Evolutionary conservation across 1,140 invertebrate species (phyloP), one percentile per base, ranked within the genome.

Genomic region (Drosophila biarmipes): DNA sequence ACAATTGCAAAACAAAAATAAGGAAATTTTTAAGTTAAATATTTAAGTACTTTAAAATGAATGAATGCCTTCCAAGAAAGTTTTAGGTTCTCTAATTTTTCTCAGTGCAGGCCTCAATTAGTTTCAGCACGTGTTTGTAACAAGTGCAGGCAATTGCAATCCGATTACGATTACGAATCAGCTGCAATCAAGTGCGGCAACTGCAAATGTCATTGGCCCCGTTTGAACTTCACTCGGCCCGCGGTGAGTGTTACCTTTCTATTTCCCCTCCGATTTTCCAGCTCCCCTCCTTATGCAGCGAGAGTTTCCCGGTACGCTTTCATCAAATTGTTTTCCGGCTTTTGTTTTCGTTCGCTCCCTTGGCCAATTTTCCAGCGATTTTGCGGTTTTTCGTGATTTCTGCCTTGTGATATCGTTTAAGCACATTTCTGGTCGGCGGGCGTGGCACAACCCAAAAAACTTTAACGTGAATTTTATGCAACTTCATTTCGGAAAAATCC

Each of bases 311-410:
- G 38, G 61, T 74, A 49, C 82, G 19, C 64, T 71, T 71, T 69
- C 78, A 57, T 89, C 84, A 87, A 87, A 87, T 87, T 82, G 84
- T 82, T 87, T 86, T 89, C 79, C 82, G 84, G 84, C 78, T 89
- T 87, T 87, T 82, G 75, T 87, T 87, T 86, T 86, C 55, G 35
- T 57, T 78, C 35, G 14, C 45, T 51, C 45, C 45, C 45, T 24
- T 31, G 27, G 24, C 53, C 59, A 63, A 63, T 63, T 63, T 14
- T 42, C 29, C 57, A 12, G 24, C n/a, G 2, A 15, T 49, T 46
- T 21, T 56, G 54, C 49, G 46, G 56, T 73, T 73, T 59, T 54
- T 34, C 34, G 42, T 73, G 57, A 66, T 73, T 49, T 35, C 35
- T 63, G 29, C 45, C 52, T 74, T 63, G 51, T 38, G 57, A 40